These are phyloP conservation scores for Thunnus albacares DNA, from an alignment of 2,797 vertebrate species.

Conservation along the genomic window DNA sequence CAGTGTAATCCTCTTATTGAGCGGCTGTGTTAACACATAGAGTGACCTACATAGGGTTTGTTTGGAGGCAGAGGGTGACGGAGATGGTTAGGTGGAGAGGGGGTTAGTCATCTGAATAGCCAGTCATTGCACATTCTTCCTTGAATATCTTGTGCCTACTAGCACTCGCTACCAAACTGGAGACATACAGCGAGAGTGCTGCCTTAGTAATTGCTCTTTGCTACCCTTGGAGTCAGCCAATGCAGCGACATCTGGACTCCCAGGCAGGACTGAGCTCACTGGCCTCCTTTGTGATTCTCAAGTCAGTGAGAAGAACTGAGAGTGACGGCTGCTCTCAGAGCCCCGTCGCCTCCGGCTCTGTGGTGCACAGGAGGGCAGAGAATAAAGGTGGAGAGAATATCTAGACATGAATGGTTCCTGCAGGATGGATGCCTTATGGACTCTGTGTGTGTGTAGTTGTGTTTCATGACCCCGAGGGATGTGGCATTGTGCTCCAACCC, in stretches of 20 bases:
- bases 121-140: constrained; percentile 16
- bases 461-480: constrained; percentile 10
- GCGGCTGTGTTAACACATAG: constrained; percentile 55
- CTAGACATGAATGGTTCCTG: constrained; percentile 27
- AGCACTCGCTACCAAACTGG: background rate
- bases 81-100: constrained; percentile 6
- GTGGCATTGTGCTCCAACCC: background rate
- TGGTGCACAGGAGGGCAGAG: constrained; percentile 12
- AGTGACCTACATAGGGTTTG: constrained; percentile 80
- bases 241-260: constrained; percentile 47
- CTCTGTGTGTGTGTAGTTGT: constrained; percentile 19
- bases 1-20: constrained; percentile 78
- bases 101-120: constrained; percentile 22
- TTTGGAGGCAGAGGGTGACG: constrained; percentile 70
- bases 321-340: constrained; percentile 57
- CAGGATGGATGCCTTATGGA: constrained; percentile 21
- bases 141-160: background rate
- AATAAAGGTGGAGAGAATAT: constrained; percentile 28
- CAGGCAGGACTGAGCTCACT: constrained; percentile 36
- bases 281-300: constrained; percentile 71
- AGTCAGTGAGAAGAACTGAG: constrained; percentile 67
- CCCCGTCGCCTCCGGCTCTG: background rate
- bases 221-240: constrained; percentile 24
- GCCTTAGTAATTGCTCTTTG: constrained; percentile 45
- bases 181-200: background rate